phyloP scores from a whole-genome alignment of 2,113 vertebrate genomes.

The Dendrocopos noguchii region DNA sequence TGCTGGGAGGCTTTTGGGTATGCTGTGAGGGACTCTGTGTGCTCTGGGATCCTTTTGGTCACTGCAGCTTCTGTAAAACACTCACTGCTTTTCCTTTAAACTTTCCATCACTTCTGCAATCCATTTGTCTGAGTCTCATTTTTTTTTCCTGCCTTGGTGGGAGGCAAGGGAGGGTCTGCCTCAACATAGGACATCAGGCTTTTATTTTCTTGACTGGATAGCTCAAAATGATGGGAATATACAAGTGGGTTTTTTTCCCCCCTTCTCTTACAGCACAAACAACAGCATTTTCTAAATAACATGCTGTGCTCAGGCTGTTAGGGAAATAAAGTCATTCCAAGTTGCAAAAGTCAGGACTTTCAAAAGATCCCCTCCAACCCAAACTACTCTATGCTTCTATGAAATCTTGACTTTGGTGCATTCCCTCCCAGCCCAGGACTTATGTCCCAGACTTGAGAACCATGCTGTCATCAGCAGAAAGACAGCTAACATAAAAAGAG shows the following conservation, averaged over 20 bases:
- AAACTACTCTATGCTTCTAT: background rate
- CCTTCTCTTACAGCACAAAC: background rate
- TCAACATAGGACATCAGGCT: too few species aligned
- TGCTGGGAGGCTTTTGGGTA: too few species aligned
- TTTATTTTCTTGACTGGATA: background rate
- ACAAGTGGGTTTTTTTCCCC: background rate
- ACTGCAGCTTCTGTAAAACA: too few species aligned
- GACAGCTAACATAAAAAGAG: background rate
- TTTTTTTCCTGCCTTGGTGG: too few species aligned
- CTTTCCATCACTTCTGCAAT: too few species aligned
- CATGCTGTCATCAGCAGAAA: background rate
- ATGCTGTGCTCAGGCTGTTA: background rate
- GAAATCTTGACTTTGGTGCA: background rate
- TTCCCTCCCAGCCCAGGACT: background rate
- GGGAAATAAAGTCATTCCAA: background rate
- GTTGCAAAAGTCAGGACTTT: background rate
- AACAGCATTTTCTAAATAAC: background rate
- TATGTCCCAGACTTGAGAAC: background rate
- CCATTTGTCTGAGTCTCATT: too few species aligned
- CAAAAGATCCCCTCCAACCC: background rate
- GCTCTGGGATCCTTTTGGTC: too few species aligned
- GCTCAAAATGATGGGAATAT: background rate
- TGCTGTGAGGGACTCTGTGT: too few species aligned
- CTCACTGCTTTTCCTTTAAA: too few species aligned
- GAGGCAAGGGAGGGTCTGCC: too few species aligned